A percentile compares a stretch with the other conserved stretches of the same genome.
Conservation (phyloP, 2,113 vertebrate genomes). For the Triplophysa rosa region DNA sequence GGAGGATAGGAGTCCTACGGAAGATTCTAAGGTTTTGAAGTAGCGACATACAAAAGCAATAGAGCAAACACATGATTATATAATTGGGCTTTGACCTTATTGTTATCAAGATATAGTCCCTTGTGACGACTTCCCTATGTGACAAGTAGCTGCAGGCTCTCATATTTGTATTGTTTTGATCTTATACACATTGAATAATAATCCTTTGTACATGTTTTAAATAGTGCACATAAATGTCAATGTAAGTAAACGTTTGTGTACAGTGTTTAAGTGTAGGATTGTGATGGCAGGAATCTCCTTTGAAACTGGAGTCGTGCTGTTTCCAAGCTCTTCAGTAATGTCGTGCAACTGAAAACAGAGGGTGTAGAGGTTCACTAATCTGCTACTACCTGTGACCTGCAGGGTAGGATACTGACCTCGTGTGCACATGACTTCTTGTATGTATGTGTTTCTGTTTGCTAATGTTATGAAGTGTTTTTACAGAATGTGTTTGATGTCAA, state of each 20-base stretch:
- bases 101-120: no score
- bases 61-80: no score
- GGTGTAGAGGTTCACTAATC: constrained; percentile 55
- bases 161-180: neutral
- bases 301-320: constrained; percentile 16
- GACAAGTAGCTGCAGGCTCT: no score
- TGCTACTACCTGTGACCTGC: constrained; percentile 53
- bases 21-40: no score
- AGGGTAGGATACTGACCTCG: constrained; percentile 53
- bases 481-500: neutral
- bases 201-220: neutral
- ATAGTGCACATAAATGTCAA: neutral
- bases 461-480: neutral
- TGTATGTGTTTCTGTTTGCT: constrained; percentile 15
- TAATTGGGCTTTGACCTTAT: no score
- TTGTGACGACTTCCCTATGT: no score
- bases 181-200: neutral
- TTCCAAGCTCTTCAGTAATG: constrained; percentile 38
- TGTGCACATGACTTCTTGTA: constrained; percentile 30
- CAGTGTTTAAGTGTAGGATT: neutral
- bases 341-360: constrained; percentile 53
- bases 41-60: no score
- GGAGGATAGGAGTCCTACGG: no score
- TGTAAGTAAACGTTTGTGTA: neutral
- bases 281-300: neutral